Conservation (phyloP, 2,888 invertebrate species). For the Tromatobia lineatoria region DNA sequence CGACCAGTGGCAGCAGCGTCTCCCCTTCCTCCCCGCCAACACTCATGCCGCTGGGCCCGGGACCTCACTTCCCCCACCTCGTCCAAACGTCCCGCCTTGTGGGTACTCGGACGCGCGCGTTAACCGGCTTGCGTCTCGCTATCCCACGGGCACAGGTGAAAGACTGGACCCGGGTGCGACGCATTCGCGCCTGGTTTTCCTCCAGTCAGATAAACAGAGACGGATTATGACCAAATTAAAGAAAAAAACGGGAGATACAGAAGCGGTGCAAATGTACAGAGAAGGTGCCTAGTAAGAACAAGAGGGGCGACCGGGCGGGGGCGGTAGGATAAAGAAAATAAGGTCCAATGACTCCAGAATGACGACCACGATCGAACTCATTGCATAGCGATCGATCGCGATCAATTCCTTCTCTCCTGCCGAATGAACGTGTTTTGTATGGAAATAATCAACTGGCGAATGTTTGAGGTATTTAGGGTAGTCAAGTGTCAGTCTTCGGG, state of each 20-base stretch:
- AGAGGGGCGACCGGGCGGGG: neutral
- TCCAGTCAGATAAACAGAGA: constrained; percentile 51
- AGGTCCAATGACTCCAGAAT: constrained; percentile 56
- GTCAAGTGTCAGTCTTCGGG: neutral
- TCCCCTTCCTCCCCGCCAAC: constrained; percentile 50
- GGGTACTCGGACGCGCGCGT: constrained; percentile 51
- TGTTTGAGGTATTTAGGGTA: constrained; percentile 40
- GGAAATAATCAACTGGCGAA: neutral
- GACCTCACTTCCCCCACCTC: constrained; percentile 54
- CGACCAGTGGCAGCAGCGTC: constrained; percentile 13
- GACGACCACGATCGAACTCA: constrained; percentile 32
- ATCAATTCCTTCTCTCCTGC: neutral
- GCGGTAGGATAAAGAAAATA: constrained; percentile 25
- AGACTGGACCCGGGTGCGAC: constrained; percentile 67
- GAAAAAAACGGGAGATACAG: constrained; percentile 38
- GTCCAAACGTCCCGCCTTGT: constrained; percentile 51
- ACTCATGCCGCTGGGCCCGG: constrained; percentile 64
- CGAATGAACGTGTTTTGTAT: constrained; percentile 35
- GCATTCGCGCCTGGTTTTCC: constrained; percentile 65
- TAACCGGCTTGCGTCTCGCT: constrained; percentile 25
- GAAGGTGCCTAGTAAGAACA: too few relatives aligned
- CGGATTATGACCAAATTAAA: constrained; percentile 38
- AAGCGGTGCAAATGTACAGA: neutral
- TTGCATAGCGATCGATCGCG: constrained; percentile 43
- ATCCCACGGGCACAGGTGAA: constrained; percentile 75